Evolutionary conservation across 35 echinoderm and acorn worm species (phyloP).

Genomic region (Apostichopus japonicus): DNA sequence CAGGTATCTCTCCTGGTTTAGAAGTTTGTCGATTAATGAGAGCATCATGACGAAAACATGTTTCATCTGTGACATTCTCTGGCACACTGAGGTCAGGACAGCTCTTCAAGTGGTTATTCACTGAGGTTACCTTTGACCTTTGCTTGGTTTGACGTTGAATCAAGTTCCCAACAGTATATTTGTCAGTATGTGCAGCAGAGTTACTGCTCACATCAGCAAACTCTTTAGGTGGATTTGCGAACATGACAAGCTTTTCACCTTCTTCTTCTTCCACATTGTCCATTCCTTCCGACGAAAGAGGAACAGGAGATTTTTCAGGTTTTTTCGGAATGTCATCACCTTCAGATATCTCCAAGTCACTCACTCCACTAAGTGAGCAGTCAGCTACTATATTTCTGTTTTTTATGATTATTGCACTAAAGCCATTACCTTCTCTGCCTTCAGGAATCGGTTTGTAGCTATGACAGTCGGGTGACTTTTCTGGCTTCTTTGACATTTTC

Average conservation of each 20-base stretch:
- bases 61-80: neutral
- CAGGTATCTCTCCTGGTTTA: too few relatives aligned
- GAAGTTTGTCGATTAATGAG: too few relatives aligned
- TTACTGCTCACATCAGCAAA: neutral
- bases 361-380: neutral
- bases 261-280: neutral
- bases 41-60: too few relatives aligned
- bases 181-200: neutral
- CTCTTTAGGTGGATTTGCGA: neutral
- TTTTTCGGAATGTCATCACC: too few relatives aligned
- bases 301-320: too few relatives aligned
- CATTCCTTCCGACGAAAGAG: neutral
- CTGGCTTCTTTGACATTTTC: neutral
- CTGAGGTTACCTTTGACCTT: neutral
- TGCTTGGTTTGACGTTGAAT: neutral
- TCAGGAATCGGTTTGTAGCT: neutral
- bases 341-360: too few relatives aligned
- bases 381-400: neutral
- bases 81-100: neutral
- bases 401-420: neutral
- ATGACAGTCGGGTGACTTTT: neutral
- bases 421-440: neutral
- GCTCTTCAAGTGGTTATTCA: neutral
- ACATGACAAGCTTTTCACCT: neutral
- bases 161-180: neutral